Evolutionary conservation across 2,113 vertebrate species (phyloP).

Genomic region (Hippocampus comes): DNA sequence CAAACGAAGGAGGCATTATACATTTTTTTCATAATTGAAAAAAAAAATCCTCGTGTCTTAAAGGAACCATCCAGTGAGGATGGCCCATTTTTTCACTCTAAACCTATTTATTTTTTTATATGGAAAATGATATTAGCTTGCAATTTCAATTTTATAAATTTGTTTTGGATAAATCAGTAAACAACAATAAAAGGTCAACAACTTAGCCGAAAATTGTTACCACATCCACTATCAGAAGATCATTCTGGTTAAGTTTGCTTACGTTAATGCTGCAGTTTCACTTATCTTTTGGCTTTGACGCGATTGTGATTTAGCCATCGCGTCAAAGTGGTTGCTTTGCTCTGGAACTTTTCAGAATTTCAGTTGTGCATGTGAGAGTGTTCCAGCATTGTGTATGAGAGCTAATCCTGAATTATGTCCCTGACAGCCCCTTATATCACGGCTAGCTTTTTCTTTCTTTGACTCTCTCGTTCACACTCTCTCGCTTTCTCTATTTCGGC

Average conservation of each 20-base stretch:
- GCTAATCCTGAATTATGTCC: constrained; percentile 2
- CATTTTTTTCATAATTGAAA: not conserved
- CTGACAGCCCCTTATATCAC: not conserved
- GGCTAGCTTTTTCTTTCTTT: not conserved
- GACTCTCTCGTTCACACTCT: not conserved
- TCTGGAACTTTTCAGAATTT: not conserved
- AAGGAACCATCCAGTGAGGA: too few relatives aligned
- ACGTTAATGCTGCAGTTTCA: too few relatives aligned
- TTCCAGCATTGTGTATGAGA: not conserved
- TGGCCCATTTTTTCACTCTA: not conserved
- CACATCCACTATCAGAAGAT: too few relatives aligned
- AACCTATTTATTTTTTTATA: not conserved
- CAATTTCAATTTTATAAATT: too few relatives aligned
- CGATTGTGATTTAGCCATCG: too few relatives aligned
- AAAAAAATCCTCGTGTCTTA: too few relatives aligned
- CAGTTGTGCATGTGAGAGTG: not conserved
- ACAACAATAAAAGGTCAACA: not conserved
- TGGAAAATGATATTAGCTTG: not conserved
- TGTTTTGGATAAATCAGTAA: too few relatives aligned
- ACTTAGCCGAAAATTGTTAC: not conserved
- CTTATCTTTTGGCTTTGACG: too few relatives aligned
- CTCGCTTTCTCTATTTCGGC: constrained; percentile 81
- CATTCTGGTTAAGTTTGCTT: too few relatives aligned
- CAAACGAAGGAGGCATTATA: not conserved
- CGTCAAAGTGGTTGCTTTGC: too few relatives aligned